phyloP scores from a whole-genome alignment of 2,797 vertebrate genomes.

The Poeciliopsis turneri region DNA sequence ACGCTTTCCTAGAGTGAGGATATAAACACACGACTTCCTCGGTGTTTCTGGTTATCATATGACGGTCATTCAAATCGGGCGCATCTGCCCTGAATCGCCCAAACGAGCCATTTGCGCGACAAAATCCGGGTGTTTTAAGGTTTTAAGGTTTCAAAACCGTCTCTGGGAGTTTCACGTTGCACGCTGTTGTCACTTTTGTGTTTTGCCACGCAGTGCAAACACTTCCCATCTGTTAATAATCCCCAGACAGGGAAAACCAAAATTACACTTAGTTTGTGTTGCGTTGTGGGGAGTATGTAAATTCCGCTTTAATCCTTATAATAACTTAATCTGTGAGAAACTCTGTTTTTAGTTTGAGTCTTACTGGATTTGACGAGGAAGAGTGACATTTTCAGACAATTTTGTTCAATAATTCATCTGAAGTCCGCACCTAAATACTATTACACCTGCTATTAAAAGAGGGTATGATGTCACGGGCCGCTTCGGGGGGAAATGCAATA shows the following conservation, averaged over 20 bases:
- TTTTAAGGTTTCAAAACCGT: no score
- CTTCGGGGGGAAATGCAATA: neutral
- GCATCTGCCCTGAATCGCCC: neutral
- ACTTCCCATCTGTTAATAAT: neutral
- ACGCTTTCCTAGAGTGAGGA: neutral
- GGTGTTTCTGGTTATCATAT: neutral
- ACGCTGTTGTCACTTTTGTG: neutral
- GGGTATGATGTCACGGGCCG: neutral
- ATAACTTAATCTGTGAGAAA: neutral
- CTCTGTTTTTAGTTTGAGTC: neutral
- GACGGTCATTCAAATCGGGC: neutral
- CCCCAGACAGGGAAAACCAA: neutral
- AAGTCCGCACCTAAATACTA: neutral
- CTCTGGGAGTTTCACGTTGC: neutral
- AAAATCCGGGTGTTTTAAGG: no score
- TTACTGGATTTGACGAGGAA: neutral
- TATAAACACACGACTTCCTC: rapidly evolving
- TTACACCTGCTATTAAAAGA: neutral
- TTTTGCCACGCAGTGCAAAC: neutral
- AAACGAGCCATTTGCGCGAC: neutral
- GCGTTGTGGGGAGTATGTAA: neutral
- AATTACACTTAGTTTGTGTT: neutral
- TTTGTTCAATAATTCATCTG: neutral
- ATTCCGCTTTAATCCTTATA: rapidly evolving
- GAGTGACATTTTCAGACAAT: neutral